Evolutionary conservation across 2,888 invertebrate species (phyloP).

Genomic region (Colletes collaris): DNA sequence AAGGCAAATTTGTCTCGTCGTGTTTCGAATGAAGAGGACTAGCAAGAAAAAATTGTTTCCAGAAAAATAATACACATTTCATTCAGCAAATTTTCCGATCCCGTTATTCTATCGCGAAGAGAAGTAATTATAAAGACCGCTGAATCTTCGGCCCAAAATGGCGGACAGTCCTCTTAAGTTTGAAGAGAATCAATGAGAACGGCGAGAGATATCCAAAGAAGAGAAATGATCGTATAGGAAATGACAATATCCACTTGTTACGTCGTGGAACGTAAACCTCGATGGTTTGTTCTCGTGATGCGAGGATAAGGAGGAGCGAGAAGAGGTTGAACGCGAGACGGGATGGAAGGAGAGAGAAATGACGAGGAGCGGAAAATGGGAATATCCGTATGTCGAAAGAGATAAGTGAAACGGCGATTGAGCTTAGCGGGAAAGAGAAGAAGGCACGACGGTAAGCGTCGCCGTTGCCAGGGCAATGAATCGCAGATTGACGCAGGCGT

Average conservation of each 20-base stretch:
- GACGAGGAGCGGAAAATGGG: constrained; percentile 50
- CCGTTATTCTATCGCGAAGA: too few species aligned
- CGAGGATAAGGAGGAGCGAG: constrained; percentile 13
- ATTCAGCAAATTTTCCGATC: too few species aligned
- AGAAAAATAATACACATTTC: too few species aligned
- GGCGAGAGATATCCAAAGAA: constrained; percentile 10
- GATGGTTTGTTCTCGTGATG: constrained; percentile 33
- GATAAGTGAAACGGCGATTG: constrained; percentile 62
- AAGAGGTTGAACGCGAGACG: background rate
- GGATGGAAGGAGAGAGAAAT: constrained; percentile 21
- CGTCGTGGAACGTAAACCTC: constrained; percentile 50
- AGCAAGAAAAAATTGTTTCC: too few species aligned
- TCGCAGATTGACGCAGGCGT: constrained; percentile 78
- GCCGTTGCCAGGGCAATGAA: constrained; percentile 80
- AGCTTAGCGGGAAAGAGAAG: constrained; percentile 49
- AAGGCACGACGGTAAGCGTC: constrained; percentile 64
- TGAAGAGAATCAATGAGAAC: constrained; percentile 14
- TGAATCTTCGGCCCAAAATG: too few species aligned
- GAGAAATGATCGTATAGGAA: constrained; percentile 52
- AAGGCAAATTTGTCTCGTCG: too few species aligned
- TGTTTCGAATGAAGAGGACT: too few species aligned
- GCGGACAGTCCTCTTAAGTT: background rate
- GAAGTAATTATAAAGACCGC: too few species aligned
- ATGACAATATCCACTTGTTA: constrained; percentile 77
- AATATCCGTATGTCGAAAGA: constrained; percentile 60